Evolutionary conservation across 1,140 invertebrate species (phyloP).

Genomic region (Cotesia glomerata): DNA sequence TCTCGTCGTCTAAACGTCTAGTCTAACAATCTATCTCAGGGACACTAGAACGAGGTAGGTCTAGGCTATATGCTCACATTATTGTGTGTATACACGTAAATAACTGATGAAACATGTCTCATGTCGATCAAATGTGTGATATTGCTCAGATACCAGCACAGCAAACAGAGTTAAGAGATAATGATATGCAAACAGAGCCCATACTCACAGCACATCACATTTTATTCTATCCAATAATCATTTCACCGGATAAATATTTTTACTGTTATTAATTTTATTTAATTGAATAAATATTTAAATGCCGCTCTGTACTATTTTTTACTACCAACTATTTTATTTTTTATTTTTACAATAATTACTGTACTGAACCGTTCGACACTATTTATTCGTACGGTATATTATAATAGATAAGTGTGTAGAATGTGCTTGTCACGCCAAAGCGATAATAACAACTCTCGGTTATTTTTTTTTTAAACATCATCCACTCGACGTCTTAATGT

Average conservation of each 20-base stretch:
- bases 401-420: too few relatives aligned
- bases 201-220: not conserved
- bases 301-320: not conserved
- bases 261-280: not conserved
- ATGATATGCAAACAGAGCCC: slow-evolving; percentile 21
- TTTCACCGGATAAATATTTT: slow-evolving; percentile 5
- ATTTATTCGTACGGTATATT: too few relatives aligned
- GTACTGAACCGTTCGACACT: too few relatives aligned
- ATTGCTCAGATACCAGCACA: slow-evolving; percentile 9
- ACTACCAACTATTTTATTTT: not conserved
- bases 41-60: slow-evolving; percentile 5
- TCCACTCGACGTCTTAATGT: too few relatives aligned
- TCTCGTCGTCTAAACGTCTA: not conserved
- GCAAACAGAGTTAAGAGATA: slow-evolving; percentile 22
- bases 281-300: too few relatives aligned
- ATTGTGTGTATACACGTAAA: not conserved
- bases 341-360: too few relatives aligned
- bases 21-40: slow-evolving; percentile 6
- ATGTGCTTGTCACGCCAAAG: too few relatives aligned
- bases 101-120: not conserved
- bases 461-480: too few relatives aligned
- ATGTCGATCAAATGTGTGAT: slow-evolving; percentile 4
- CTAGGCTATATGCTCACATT: not conserved
- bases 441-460: too few relatives aligned
- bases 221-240: not conserved